Evolutionary conservation across 2,797 vertebrate genomes (phyloP).

Genomic region (Vespertilio murinus): DNA sequence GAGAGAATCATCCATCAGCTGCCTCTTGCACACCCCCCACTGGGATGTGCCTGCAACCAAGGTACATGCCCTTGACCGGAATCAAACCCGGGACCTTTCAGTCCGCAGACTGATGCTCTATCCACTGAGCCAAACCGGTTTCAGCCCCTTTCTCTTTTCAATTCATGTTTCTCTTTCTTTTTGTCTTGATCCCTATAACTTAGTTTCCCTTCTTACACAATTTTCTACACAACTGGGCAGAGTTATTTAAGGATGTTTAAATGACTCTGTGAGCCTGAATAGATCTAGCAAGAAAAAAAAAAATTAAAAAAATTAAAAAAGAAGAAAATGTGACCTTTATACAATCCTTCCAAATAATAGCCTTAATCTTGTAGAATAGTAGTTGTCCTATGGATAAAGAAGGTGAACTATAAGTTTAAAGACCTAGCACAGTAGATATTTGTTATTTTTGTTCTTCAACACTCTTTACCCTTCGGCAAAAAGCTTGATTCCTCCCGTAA

Average conservation of each 20-base stretch:
- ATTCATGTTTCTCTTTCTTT: neutral
- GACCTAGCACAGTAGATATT: neutral
- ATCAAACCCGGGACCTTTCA: no score
- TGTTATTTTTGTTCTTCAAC: neutral
- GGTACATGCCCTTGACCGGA: no score
- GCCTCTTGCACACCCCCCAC: no score
- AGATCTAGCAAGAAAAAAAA: neutral
- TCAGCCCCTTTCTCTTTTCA: neutral
- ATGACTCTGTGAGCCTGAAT: neutral
- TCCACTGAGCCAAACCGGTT: no score
- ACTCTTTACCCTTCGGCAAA: neutral
- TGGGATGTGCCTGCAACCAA: no score
- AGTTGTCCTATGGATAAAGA: neutral
- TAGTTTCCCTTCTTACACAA: neutral
- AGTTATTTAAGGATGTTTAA: neutral
- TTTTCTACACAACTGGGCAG: neutral
- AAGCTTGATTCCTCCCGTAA: neutral
- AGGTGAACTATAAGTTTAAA: neutral
- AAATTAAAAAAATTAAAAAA: neutral
- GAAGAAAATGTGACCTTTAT: neutral
- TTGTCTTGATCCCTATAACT: neutral
- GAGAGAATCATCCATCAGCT: no score
- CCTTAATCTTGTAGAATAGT: neutral
- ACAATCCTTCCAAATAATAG: neutral
- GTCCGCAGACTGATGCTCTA: no score